phyloP scores from a whole-genome alignment of 2,888 invertebrate species.

The Bibio marci region DNA sequence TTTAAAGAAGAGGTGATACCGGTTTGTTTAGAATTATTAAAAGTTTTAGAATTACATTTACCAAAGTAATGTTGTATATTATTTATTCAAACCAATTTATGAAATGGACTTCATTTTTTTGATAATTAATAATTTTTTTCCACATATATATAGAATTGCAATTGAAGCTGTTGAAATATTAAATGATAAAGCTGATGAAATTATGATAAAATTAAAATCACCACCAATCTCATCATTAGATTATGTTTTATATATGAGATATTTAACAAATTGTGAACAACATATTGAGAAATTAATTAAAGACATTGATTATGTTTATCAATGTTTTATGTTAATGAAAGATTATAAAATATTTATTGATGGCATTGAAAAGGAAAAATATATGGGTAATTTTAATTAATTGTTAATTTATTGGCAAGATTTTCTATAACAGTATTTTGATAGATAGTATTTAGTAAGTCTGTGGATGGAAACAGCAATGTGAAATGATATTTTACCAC shows the following conservation, averaged over 20 bases:
- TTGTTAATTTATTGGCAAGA: too few species aligned
- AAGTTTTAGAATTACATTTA: constrained; percentile 41
- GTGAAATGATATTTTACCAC: too few species aligned
- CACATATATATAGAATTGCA: constrained; percentile 36
- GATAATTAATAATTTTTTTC: constrained; percentile 1
- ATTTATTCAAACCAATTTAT: constrained; percentile 8
- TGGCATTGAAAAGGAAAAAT: constrained; percentile 43
- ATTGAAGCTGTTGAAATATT: constrained; percentile 35
- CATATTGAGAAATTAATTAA: constrained; percentile 54
- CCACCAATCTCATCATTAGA: constrained; percentile 55
- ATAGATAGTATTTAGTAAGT: too few species aligned
- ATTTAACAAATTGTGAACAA: constrained; percentile 40
- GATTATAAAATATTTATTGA: constrained; percentile 57
- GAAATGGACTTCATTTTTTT: background rate
- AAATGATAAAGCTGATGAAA: constrained; percentile 29
- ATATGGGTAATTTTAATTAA: constrained; percentile 22
- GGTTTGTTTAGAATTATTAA: constrained; percentile 50
- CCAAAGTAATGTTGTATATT: constrained; percentile 45
- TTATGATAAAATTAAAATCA: constrained; percentile 41
- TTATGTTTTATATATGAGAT: constrained; percentile 36
- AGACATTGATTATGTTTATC: constrained; percentile 61
- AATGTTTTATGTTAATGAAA: constrained; percentile 69
- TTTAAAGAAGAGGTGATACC: constrained; percentile 57
- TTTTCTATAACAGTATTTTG: too few species aligned
- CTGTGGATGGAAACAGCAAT: too few species aligned